Percentiles rank a stretch among this genome's conserved stretches.
Evolutionary conservation across 2,888 invertebrate genomes (phyloP).

Genomic region (Furcula furcula): DNA sequence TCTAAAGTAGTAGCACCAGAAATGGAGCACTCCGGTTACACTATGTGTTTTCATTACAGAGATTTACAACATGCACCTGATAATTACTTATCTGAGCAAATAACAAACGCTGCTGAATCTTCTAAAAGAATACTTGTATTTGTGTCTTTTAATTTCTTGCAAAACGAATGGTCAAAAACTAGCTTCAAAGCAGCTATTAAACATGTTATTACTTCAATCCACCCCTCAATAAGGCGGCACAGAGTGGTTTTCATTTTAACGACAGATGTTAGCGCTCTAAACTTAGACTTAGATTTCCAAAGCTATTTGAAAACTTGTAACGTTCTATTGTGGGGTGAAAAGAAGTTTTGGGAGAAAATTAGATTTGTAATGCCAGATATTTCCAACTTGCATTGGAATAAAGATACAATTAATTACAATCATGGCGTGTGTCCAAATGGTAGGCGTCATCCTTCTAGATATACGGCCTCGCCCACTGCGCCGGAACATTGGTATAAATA

Average conservation of each 20-base stretch:
- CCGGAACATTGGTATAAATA: slow-evolving; percentile 88
- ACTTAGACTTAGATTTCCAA: slow-evolving; percentile 89
- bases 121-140: slow-evolving; percentile 88
- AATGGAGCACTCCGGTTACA: slow-evolving; percentile 85
- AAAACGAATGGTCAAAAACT: slow-evolving; percentile 91
- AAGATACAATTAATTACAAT: slow-evolving; percentile 77
- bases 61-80: slow-evolving; percentile 83
- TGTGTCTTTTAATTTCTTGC: slow-evolving; percentile 90
- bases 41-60: slow-evolving; percentile 86
- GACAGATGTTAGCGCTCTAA: slow-evolving; percentile 86
- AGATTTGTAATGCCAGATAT: slow-evolving; percentile 91
- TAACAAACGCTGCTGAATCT: slow-evolving; percentile 83
- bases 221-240: slow-evolving; percentile 84
- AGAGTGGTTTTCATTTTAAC: slow-evolving; percentile 80
- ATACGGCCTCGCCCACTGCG: slow-evolving; percentile 88
- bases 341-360: slow-evolving; percentile 94
- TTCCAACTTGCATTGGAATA: slow-evolving; percentile 83
- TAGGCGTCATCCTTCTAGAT: slow-evolving; percentile 83
- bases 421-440: slow-evolving; percentile 79
- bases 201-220: slow-evolving; percentile 84
- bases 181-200: slow-evolving; percentile 92
- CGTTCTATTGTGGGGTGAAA: slow-evolving; percentile 90
- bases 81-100: slow-evolving; percentile 83
- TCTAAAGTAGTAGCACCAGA: slow-evolving; percentile 86
- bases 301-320: slow-evolving; percentile 86